A percentile compares a stretch with the other conserved stretches of the same genome.
phyloP scores from a whole-genome alignment of 2,797 vertebrate genomes.

The Hirundo rustica region DNA sequence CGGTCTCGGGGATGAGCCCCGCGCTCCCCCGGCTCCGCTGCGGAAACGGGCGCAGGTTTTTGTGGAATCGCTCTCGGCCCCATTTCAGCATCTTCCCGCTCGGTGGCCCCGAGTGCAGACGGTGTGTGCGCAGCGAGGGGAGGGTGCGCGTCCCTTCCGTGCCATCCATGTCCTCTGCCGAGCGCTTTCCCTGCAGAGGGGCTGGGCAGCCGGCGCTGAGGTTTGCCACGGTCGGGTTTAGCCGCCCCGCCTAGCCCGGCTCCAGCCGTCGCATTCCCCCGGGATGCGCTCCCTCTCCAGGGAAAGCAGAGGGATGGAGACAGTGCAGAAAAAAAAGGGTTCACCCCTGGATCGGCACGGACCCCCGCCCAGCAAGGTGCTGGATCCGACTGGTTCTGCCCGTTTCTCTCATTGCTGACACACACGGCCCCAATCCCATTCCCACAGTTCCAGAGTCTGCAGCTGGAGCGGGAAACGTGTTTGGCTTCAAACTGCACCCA shows the following conservation, averaged over 20 bases:
- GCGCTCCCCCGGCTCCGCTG: neutral
- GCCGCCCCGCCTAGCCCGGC: neutral
- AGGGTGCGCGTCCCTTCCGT: neutral
- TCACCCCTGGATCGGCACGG: neutral
- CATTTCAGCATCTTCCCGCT: neutral
- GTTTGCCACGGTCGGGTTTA: neutral
- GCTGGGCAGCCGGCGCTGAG: neutral
- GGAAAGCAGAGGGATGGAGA: neutral
- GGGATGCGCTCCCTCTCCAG: neutral
- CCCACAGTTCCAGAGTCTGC: slow-evolving; percentile 76
- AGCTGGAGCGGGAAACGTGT: slow-evolving; percentile 75
- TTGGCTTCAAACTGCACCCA: slow-evolving; percentile 75
- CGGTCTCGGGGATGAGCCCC: neutral
- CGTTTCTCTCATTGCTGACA: neutral
- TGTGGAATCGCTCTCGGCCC: neutral
- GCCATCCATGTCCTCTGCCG: neutral
- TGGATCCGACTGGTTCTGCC: neutral
- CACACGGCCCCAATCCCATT: neutral
- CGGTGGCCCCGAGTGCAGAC: neutral
- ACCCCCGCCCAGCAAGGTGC: neutral
- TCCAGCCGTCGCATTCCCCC: neutral
- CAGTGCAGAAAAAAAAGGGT: neutral
- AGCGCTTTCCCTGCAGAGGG: neutral
- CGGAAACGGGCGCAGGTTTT: neutral
- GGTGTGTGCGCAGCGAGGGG: neutral